Percentiles rank a stretch among this genome's conserved stretches.
Conservation (phyloP, 2,888 invertebrate species). For the Tachina fera region DNA sequence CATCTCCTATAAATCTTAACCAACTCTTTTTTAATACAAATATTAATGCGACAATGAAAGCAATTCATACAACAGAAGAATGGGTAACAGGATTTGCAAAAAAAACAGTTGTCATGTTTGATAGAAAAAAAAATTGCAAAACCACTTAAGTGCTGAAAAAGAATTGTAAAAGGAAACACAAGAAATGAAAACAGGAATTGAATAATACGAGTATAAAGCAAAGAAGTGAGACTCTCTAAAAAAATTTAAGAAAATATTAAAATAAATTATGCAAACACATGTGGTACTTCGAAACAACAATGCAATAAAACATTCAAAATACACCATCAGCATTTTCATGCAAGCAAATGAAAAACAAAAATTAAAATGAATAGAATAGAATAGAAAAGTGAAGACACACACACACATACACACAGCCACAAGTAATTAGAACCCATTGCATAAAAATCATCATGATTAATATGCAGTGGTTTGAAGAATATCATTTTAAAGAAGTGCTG, state of each 20-base stretch:
- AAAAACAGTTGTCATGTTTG: conserved; percentile 61
- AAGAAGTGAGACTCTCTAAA: conserved; percentile 36
- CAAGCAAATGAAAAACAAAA: neutral
- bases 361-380: neutral
- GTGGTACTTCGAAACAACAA: conserved; percentile 64
- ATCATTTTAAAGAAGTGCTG: neutral
- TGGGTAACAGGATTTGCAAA: neutral
- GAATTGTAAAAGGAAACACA: conserved; percentile 34
- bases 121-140: conserved; percentile 59
- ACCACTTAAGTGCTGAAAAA: conserved; percentile 66
- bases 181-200: conserved; percentile 32
- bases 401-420: neutral
- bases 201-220: conserved; percentile 20
- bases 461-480: neutral
- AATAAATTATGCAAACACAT: conserved; percentile 71
- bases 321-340: conserved; percentile 36
- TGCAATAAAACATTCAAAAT: conserved; percentile 65
- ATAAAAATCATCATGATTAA: neutral
- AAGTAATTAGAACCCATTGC: neutral
- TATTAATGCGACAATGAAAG: conserved; percentile 46
- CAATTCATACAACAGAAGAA: neutral
- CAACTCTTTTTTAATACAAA: conserved; percentile 5
- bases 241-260: conserved; percentile 23
- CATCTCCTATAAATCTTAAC: conserved; percentile 6
- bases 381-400: conserved; percentile 1